Percentiles rank a stretch among this genome's conserved stretches.
These are phyloP conservation scores for Aphaenogaster rudis DNA, from an alignment of 1,140 invertebrate genomes.

Conservation along the genomic window DNA sequence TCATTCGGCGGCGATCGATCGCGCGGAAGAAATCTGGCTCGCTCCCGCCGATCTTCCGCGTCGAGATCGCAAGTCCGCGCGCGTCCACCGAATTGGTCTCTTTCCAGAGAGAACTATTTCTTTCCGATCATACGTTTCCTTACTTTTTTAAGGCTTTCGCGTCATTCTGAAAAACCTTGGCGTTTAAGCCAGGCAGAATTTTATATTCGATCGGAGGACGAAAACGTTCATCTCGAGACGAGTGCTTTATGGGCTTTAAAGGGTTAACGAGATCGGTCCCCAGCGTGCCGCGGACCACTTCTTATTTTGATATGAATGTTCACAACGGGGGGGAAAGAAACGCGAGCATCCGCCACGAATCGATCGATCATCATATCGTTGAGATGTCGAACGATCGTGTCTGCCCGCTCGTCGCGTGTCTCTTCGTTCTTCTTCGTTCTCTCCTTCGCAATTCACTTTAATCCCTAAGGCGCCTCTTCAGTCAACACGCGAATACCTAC, in stretches of 20 bases:
- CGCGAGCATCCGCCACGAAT: conserved; percentile 27
- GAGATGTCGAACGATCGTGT: conserved; percentile 22
- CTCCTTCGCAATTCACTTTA: conserved; percentile 25
- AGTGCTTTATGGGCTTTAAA: neutral
- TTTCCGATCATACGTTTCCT: neutral
- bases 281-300: conserved; percentile 5
- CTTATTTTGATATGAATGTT: conserved; percentile 63
- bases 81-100: neutral
- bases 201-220: neutral
- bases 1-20: neutral
- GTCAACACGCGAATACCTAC: conserved; percentile 2
- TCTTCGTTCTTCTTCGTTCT: conserved; percentile 62
- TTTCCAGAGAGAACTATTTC: neutral
- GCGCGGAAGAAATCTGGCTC: conserved; percentile 12
- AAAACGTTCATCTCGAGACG: neutral
- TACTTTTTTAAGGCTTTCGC: neutral
- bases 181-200: neutral
- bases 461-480: conserved; percentile 48
- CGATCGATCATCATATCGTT: conserved; percentile 32
- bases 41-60: conserved; percentile 16
- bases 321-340: neutral
- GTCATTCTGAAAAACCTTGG: neutral
- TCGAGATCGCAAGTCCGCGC: neutral
- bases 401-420: neutral
- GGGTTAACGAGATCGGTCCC: conserved; percentile 19